Evolutionary conservation across 2,888 invertebrate genomes (phyloP), one percentile per base, ranked within the genome.

Genomic region (Polydesmus complanatus): DNA sequence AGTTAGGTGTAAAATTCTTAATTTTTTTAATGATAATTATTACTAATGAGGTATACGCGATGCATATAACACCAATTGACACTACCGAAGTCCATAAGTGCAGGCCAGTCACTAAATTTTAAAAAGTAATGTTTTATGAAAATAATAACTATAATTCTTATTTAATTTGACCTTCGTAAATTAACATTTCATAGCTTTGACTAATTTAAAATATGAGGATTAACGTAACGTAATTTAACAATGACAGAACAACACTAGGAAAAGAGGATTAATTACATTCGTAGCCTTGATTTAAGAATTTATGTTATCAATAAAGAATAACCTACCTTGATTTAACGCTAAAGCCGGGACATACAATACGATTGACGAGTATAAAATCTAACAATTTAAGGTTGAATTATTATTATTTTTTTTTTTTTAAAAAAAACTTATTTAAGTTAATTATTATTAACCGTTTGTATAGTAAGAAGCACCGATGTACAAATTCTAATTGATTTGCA

Each of bases 331-430:
- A n/a, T 53, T 58, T 14, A 58, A 37, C 26, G 58, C 51, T 27
- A 58, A 37, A 3, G 58, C 27, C 5, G 58, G 60, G 18, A 53
- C 60, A 25, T 60, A 60, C 25, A 60, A 47, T 37, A 60, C 54
- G 25, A 54, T 54, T 37, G 60, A 54, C 49, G 60, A 52, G 27
- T 52, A 58, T 27, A 58, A 58, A n/a, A 58, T 2, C 58, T 58
- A n/a, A 2, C 27, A 21, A 37, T 37, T 8, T 5, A 37, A 37
- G 14, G 5, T 37, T 8, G 14, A 37, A 37, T 8, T 8, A 37
- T 37, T 14, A 37, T 5, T 37, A 8, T 8, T 23, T 22, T 2
- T 54, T 54, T 25, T 26, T 26, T 14, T 22, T 3, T 22, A 54
- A 54, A 8, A 56, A 18, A 11, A 49, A 47, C 21, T 18, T 21